A percentile compares a stretch with the other conserved stretches of the same genome.
Conservation (phyloP, 2,797 vertebrate species). For the Pseudochromis fuscus region DNA sequence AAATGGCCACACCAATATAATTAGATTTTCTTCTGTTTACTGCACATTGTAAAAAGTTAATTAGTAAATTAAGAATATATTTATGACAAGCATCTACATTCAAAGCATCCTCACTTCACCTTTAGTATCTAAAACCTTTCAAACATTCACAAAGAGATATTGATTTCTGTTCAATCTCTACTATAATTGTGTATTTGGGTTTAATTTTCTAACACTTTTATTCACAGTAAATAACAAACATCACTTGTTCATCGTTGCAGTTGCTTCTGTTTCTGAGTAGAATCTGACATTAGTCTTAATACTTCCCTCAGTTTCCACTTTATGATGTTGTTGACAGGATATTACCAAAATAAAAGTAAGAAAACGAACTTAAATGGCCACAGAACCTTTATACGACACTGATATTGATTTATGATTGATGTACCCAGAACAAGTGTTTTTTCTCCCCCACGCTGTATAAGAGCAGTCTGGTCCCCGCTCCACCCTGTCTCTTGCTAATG, state of each 20-base stretch:
- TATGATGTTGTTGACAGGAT: background rate
- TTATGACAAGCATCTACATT: too few species aligned
- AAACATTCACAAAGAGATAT: background rate
- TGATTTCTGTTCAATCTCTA: background rate
- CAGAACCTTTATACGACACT: background rate
- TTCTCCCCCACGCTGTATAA: slow-evolving; percentile 19
- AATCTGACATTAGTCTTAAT: too few species aligned
- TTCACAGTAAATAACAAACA: background rate
- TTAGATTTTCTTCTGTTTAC: too few species aligned
- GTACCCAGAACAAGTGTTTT: background rate
- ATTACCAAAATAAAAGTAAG: background rate
- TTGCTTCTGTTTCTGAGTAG: background rate
- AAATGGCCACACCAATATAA: too few species aligned
- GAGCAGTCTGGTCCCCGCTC: slow-evolving; percentile 11
- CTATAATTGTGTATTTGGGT: background rate
- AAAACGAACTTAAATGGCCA: background rate
- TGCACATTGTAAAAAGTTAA: too few species aligned
- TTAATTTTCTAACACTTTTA: background rate
- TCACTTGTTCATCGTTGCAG: background rate
- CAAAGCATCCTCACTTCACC: too few species aligned
- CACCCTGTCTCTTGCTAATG: slow-evolving; percentile 33
- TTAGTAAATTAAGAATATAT: too few species aligned
- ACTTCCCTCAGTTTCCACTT: background rate
- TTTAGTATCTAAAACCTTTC: too few species aligned
- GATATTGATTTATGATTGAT: too few species aligned